Evolutionary conservation across 2,888 invertebrate species (phyloP), one percentile per base, ranked within the genome.

Genomic region (Meghimatium bilineatum): DNA sequence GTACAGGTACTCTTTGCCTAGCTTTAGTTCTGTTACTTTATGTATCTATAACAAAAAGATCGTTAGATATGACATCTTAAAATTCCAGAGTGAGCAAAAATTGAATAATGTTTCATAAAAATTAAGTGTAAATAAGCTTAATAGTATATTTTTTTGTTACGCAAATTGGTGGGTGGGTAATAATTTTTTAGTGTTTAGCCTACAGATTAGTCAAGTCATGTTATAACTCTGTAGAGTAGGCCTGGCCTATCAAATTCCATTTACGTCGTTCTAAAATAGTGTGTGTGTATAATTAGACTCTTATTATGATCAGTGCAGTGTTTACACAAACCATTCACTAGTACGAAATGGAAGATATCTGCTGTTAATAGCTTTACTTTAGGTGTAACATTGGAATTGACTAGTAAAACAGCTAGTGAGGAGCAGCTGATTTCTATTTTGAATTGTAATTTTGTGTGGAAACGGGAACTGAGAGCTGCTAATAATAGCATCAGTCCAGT

Each of bases 1-100:
- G 36, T 71, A 78, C 63, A 66, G 60, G 63, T 78, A 66, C 44
- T 32, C 44, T 29, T 29, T 66, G 60, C 5, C 23, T n/a, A n/a
- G 23, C n/a, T 63, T 63, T 1, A 23, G 20, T 17, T 23, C 2
- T 56, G 8, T 56, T 23, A 56, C 56, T 44, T 44, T 44, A 44
- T 44, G 44, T 56, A 14, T 56, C 56, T 56, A 56, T 2, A 56
- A 56, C 23, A 56, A 3, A 23, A 56, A 56, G 56, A 17, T 56
- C 23, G 17, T 23, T 56, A 56, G 23, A 3, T 56, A 23, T 56
- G 6, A 56, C 23, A 23, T 56, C 56, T 23, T 17, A 56, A 14
- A 56, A 49, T 12, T 56, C 56, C 20, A 56, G 20, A 8, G 10
- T 56, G 20, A 56, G 8, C 17, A 17, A 14, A 17, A 56, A 56